Conservation (phyloP, 2,888 invertebrate species). For the Cepaea hortensis region DNA sequence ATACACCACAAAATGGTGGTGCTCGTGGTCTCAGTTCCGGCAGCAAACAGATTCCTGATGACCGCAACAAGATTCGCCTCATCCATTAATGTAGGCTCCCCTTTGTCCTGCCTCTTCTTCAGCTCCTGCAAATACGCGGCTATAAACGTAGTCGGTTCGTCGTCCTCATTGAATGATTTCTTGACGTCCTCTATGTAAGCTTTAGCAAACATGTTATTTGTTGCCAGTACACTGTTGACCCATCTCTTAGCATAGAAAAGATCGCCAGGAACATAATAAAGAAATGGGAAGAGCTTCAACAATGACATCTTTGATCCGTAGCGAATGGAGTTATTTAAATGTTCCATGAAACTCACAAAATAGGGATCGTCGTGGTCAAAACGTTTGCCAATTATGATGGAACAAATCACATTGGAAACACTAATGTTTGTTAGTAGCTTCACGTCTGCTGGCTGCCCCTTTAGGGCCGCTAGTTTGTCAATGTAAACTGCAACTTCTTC, state of each 20-base stretch:
- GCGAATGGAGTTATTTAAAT: not conserved
- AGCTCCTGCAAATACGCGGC: conserved; percentile 11
- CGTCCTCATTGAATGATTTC: conserved; percentile 5
- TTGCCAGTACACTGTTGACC: not conserved
- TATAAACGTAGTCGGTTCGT: conserved; percentile 2
- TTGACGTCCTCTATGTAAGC: not conserved
- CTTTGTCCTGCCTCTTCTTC: conserved; percentile 10
- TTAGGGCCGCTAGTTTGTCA: not conserved
- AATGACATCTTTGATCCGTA: not conserved
- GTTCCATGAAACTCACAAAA: not conserved
- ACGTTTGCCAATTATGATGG: not conserved
- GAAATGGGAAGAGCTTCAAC: not conserved
- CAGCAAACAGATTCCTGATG: conserved; percentile 14
- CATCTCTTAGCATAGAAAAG: not conserved
- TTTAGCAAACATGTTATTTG: not conserved
- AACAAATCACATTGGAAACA: not conserved
- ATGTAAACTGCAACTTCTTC: not conserved
- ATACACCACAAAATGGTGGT: conserved; percentile 7
- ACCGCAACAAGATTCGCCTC: not conserved
- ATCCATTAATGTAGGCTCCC: not conserved
- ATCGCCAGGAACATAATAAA: not conserved
- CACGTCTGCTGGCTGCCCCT: not conserved
- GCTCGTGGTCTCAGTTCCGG: conserved; percentile 21
- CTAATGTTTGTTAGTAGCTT: not conserved
- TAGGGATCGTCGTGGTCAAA: not conserved